These are phyloP conservation scores for Drosophila ustulata DNA, from an alignment of 2,888 invertebrate species.

Conservation along the genomic window DNA sequence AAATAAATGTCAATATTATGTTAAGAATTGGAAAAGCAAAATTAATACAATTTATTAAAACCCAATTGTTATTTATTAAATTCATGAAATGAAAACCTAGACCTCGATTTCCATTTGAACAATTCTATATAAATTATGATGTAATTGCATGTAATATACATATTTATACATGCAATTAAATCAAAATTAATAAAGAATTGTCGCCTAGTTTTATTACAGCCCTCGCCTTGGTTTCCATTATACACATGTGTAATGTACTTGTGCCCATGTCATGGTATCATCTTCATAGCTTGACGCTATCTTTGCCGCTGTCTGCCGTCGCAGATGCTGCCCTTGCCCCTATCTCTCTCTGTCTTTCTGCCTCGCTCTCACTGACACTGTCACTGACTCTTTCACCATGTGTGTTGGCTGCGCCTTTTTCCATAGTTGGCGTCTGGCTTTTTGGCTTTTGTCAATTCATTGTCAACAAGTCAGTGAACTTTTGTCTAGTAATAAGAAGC, in stretches of 20 bases:
- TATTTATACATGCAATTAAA: no score
- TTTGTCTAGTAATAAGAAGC: constrained; percentile 41
- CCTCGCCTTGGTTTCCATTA: constrained; percentile 40
- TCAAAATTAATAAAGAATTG: no score
- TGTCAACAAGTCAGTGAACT: constrained; percentile 78
- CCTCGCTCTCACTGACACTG: background rate
- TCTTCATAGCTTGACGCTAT: constrained; percentile 57
- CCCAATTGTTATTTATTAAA: no score
- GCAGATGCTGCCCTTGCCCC: background rate
- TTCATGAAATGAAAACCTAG: no score
- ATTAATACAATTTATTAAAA: no score
- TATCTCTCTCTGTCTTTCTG: constrained; percentile 18
- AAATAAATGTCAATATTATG: no score
- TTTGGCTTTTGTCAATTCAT: constrained; percentile 74
- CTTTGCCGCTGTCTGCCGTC: constrained; percentile 38
- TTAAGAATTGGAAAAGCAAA: no score
- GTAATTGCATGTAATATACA: no score
- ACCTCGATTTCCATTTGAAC: no score
- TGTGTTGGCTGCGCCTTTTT: constrained; percentile 41
- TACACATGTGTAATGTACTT: constrained; percentile 58
- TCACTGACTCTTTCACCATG: constrained; percentile 7
- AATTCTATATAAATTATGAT: no score
- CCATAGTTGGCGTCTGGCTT: constrained; percentile 45
- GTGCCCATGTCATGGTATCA: constrained; percentile 58
- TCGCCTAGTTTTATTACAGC: background rate